Evolutionary conservation across 1,140 invertebrate species (phyloP), one percentile per base, ranked within the genome.

Genomic region (Drosophila novamexicana): DNA sequence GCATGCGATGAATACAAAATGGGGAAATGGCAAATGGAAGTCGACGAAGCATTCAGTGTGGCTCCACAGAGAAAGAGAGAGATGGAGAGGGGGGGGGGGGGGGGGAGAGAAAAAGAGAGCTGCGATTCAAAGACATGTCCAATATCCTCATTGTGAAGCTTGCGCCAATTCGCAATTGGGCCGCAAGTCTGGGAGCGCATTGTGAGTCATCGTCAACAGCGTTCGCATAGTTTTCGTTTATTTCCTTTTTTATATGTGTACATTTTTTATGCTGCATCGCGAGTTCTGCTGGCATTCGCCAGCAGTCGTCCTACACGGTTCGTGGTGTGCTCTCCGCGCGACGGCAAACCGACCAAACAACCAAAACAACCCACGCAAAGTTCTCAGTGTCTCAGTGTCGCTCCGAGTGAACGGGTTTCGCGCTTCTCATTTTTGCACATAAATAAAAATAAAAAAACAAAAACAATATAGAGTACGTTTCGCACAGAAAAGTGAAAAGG

Each of bases 311-410:
- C 50, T 49, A 68, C 44, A 40, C 65, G 56, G 40, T 73, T 63
- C 72, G 72, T 70, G 40, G 59, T 70, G 39, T 54, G 65, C 64
- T 62, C 50, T 61, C 58, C 37, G 39, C 32, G 40, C 14, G 36
- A 49, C 71, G 47, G 37, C 59, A 49, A 34, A 65, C 63, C 64
- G 61, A 66, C 81, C 73, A 71, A 42, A 76, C 69, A 81, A 44
- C 44, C 64, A 66, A 44, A 57, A 37, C 75, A 74, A 59, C 75
- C 75, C 75, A 78, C 75, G 75, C 78, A 88, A 82, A 85, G 57
- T 88, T 79, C 22, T 29, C 73, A 84, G 82, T 85, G 58, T 76
- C 81, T 78, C 76, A 75, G 67, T 71, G 62, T 75, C 63, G 67
- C 47, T 70, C 58, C 52, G 44, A 45, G 79, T 66, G 76, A 88